Evolutionary conservation across 2,888 invertebrate species (phyloP), one percentile per base, ranked within the genome.

Genomic region (Plusia festucae): DNA sequence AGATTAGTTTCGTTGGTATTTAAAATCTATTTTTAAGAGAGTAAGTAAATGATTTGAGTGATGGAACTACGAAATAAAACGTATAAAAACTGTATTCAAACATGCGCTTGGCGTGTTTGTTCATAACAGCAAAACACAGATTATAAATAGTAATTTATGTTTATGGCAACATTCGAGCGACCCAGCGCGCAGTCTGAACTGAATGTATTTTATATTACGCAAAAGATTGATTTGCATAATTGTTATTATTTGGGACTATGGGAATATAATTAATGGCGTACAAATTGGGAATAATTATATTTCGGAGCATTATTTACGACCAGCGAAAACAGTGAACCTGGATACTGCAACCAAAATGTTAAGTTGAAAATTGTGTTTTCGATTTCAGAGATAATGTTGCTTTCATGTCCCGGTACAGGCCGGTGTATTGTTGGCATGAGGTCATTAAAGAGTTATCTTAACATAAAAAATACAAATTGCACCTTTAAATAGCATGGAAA

Each of bases 91-190:
- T 46, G 24, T 56, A 20, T 61, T 44, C 34, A 40, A 55, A 49
- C 55, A 55, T 49, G 15, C 56, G 52, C 49, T 22, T 52, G 34
- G 15, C 16, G 13, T 32, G 52, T 62, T 62, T 63, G 46, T 55
- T 67, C 59, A 62, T 67, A 24, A 27, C 34, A 30, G 16, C 44
- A 24, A 30, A 63, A 53, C 18, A 52, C 57, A 55, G 60, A 68
- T 76, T 72, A 67, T 66, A 78, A 74, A 63, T 65, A 60, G 59
- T 64, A 58, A 81, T 81, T 75, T 80, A 79, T 66, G 58, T 81
- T 75, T 80, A 79, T 66, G 58, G 53, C 59, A 62, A 56, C 55
- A 56, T 67, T 58, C 67, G 53, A 70, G 60, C 70, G 60, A 52
- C 52, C 58, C 46, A 64, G 60, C 70, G 53, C 74, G 74, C 30